phyloP scores from a whole-genome alignment of 1,140 invertebrate genomes.

The Drosophila aff. region DNA sequence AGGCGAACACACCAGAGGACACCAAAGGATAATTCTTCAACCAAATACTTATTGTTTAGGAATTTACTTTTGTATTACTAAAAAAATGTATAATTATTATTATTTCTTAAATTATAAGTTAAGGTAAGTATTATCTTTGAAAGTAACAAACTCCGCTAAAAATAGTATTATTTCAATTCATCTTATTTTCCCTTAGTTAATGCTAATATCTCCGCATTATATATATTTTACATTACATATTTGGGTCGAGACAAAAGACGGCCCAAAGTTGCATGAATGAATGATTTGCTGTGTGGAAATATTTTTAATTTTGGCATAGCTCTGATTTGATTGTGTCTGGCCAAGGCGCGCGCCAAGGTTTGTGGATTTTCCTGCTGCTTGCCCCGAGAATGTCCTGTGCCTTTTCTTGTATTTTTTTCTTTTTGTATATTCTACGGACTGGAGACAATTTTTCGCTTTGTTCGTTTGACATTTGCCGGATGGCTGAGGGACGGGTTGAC shows the following conservation, averaged over 20 bases:
- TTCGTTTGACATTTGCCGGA: constrained; percentile 57
- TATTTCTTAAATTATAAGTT: not conserved
- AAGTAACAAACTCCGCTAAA: not conserved
- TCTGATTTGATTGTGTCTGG: constrained; percentile 55
- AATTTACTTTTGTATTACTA: too few relatives aligned
- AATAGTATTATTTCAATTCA: not conserved
- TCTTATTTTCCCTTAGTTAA: not conserved
- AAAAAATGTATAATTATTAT: not conserved
- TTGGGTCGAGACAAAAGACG: constrained; percentile 1
- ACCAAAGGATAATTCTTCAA: too few relatives aligned
- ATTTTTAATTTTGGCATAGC: constrained; percentile 63
- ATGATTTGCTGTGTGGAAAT: constrained; percentile 45
- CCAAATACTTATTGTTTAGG: not conserved
- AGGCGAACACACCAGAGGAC: not conserved
- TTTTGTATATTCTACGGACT: constrained; percentile 35
- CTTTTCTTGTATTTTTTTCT: not conserved
- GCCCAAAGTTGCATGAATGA: constrained; percentile 28
- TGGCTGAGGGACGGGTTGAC: constrained; percentile 43
- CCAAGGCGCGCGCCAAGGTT: constrained; percentile 20
- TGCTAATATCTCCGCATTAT: not conserved
- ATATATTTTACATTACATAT: constrained; percentile 21
- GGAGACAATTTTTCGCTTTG: constrained; percentile 50
- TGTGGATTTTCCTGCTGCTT: constrained; percentile 17
- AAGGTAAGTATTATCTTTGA: not conserved
- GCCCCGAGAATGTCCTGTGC: constrained; percentile 25